phyloP scores from a whole-genome alignment of 2,888 invertebrate species.

The Eulithis prunata region DNA sequence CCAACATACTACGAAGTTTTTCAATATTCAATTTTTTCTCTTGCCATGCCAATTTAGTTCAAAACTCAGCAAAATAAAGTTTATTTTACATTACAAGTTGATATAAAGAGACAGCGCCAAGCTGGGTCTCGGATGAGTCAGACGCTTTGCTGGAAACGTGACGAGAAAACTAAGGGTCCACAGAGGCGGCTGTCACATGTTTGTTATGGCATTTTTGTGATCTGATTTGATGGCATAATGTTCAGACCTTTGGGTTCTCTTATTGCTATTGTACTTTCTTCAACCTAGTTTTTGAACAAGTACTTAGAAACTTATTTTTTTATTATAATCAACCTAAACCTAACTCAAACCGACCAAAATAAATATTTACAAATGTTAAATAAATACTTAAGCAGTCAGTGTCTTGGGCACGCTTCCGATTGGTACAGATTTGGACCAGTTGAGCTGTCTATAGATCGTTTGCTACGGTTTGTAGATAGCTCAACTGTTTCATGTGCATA shows the following conservation, averaged over 20 bases:
- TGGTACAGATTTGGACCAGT: too few species aligned
- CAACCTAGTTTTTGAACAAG: background rate
- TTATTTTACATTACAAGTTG: conserved; percentile 2
- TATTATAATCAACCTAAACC: too few species aligned
- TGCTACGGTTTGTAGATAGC: too few species aligned
- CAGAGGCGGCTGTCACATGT: conserved; percentile 21
- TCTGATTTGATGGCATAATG: conserved; percentile 24
- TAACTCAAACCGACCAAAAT: too few species aligned
- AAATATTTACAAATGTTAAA: too few species aligned
- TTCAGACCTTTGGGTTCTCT: conserved; percentile 3
- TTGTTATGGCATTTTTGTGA: conserved; percentile 30
- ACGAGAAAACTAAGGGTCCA: conserved; percentile 55
- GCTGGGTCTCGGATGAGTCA: conserved; percentile 60
- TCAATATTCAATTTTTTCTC: background rate
- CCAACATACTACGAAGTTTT: background rate
- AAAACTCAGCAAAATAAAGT: background rate
- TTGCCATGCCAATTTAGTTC: background rate
- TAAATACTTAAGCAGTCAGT: too few species aligned
- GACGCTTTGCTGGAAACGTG: conserved; percentile 67
- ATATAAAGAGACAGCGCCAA: background rate
- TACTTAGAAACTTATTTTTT: too few species aligned
- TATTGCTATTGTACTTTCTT: conserved; percentile 4
- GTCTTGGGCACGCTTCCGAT: too few species aligned
- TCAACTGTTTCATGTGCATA: too few species aligned
- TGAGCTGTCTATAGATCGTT: too few species aligned